Evolutionary conservation across 1,140 invertebrate genomes (phyloP).

Genomic region (Heliconius himera): DNA sequence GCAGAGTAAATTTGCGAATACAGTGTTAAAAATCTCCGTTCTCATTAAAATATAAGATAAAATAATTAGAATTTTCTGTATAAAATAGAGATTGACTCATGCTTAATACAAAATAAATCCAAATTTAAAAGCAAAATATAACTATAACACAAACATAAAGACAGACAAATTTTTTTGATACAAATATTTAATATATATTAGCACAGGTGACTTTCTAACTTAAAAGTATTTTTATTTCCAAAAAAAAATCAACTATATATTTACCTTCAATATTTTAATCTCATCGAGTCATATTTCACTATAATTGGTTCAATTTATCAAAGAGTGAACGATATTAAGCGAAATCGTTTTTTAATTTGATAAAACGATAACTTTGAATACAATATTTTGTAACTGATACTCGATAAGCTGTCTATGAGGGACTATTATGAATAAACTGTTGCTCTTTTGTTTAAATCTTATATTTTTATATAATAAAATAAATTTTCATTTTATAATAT

Average conservation of each 20-base stretch:
- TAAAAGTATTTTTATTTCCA: not conserved
- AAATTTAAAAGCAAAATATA: too few relatives aligned
- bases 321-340: constrained; percentile 5
- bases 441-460: not conserved
- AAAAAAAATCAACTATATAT: not conserved
- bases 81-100: not conserved
- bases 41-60: too few relatives aligned
- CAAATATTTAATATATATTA: too few relatives aligned
- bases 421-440: not conserved
- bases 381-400: not conserved
- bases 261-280: not conserved
- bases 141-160: too few relatives aligned
- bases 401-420: not conserved
- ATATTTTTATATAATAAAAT: not conserved
- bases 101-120: not conserved
- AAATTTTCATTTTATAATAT: too few relatives aligned
- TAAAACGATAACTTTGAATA: not conserved
- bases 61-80: not conserved
- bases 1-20: too few relatives aligned
- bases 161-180: too few relatives aligned
- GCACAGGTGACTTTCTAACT: too few relatives aligned
- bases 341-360: constrained; percentile 7
- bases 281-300: constrained; percentile 7
- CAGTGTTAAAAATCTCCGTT: too few relatives aligned
- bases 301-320: constrained; percentile 3